These are phyloP conservation scores for Nothobranchius kuhntae DNA, from an alignment of 2,113 vertebrate species.

Conservation along the genomic window DNA sequence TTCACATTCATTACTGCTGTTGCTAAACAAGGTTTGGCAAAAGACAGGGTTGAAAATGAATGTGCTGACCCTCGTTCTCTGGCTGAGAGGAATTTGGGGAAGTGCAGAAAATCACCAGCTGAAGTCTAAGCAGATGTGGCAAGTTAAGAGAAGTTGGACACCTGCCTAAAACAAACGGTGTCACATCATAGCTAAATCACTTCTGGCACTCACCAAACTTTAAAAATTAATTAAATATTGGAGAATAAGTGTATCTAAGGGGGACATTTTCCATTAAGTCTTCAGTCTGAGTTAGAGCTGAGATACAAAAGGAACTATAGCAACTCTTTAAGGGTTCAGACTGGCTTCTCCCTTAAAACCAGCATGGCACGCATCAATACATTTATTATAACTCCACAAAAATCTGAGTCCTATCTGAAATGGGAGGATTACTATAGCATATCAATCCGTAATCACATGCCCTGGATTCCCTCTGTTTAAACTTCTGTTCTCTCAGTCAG, in stretches of 20 bases:
- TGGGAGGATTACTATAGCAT: conserved; percentile 33
- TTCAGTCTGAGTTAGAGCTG: conserved; percentile 33
- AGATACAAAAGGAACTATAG: conserved; percentile 39
- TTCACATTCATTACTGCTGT: conserved; percentile 5
- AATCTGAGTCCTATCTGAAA: conserved; percentile 37
- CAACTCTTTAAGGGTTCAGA: conserved; percentile 10
- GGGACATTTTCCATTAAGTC: conserved; percentile 51
- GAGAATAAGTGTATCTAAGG: conserved; percentile 35
- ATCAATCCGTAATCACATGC: conserved; percentile 53
- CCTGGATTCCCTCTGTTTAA: conserved; percentile 46
- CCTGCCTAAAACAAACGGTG: conserved; percentile 21
- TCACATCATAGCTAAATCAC: conserved; percentile 38
- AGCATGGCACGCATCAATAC: conserved; percentile 12
- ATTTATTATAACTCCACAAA: conserved; percentile 32
- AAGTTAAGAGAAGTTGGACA: conserved; percentile 27
- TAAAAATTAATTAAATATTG: conserved; percentile 40
- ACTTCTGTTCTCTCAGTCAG: conserved; percentile 45
- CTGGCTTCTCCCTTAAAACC: conserved; percentile 15
- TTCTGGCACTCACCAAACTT: conserved; percentile 37
- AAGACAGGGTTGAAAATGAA: conserved; percentile 3
- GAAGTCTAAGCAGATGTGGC: conserved; percentile 33
- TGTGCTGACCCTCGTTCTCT: conserved; percentile 10
- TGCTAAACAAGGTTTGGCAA: background rate
- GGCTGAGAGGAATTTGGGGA: conserved; percentile 45
- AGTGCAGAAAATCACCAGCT: conserved; percentile 26